These are phyloP conservation scores for Catharus fuscescens DNA, from an alignment of 2,113 vertebrate genomes.

Conservation along the genomic window DNA sequence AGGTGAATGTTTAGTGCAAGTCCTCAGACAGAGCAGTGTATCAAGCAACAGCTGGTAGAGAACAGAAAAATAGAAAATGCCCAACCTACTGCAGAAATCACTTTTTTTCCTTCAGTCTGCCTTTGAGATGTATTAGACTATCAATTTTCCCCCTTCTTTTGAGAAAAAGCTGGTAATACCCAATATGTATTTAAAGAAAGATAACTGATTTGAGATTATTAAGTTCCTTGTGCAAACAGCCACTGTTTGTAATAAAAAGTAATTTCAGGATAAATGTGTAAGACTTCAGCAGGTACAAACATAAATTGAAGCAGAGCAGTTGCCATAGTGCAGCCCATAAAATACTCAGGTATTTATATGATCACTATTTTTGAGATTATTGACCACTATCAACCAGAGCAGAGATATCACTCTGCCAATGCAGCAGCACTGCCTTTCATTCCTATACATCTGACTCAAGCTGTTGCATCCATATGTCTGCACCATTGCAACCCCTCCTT, in stretches of 20 bases:
- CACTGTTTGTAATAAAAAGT: not conserved
- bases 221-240: not conserved
- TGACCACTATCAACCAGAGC: not conserved
- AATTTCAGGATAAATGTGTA: not conserved
- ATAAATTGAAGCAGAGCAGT: not conserved
- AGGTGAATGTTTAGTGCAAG: constrained; percentile 51
- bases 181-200: not conserved
- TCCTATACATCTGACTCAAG: not conserved
- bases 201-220: not conserved
- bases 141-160: not conserved
- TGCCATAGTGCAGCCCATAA: not conserved
- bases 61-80: not conserved
- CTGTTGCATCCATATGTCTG: not conserved
- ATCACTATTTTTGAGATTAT: not conserved
- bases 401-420: not conserved
- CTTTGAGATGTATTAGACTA: not conserved
- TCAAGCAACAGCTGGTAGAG: constrained; percentile 62
- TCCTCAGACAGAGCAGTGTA: constrained; percentile 50
- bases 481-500: not conserved
- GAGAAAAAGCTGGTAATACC: not conserved
- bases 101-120: not conserved
- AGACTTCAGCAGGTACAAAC: not conserved
- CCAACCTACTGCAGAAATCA: not conserved
- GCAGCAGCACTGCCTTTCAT: not conserved
- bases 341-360: not conserved